phyloP scores from a whole-genome alignment of 1,140 invertebrate species.

The Drosophila bifasciata region DNA sequence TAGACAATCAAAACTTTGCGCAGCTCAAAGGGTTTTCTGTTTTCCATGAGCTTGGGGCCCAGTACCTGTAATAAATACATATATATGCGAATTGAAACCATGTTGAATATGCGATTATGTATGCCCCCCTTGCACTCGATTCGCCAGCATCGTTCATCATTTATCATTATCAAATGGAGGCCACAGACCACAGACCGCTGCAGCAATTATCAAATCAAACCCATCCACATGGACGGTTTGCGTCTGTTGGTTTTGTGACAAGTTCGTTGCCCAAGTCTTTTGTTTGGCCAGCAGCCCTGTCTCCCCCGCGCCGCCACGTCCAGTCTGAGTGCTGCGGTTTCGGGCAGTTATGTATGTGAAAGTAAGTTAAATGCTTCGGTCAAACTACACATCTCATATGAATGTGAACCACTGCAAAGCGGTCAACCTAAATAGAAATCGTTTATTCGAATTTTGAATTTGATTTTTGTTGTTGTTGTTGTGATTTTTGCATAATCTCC shows the following conservation, averaged over 20 bases:
- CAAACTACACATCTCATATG: slow-evolving; percentile 34
- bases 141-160: slow-evolving; percentile 9
- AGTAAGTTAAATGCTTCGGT: slow-evolving; percentile 75
- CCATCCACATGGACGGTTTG: slow-evolving; percentile 41
- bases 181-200: slow-evolving; percentile 44
- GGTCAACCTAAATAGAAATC: slow-evolving; percentile 78
- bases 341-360: slow-evolving; percentile 67
- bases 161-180: slow-evolving; percentile 65
- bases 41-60: slow-evolving; percentile 95
- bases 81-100: background rate
- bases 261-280: slow-evolving; percentile 81
- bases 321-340: slow-evolving; percentile 1
- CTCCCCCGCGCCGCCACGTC: background rate
- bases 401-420: slow-evolving; percentile 75
- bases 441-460: slow-evolving; percentile 51
- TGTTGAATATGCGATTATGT: slow-evolving; percentile 7
- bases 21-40: slow-evolving; percentile 93
- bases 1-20: slow-evolving; percentile 92
- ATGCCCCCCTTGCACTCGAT: slow-evolving; percentile 10
- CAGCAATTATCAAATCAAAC: slow-evolving; percentile 77
- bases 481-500: slow-evolving; percentile 49
- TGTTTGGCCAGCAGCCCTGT: slow-evolving; percentile 43
- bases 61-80: slow-evolving; percentile 85
- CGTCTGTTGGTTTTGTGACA: slow-evolving; percentile 67
- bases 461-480: slow-evolving; percentile 3